These are phyloP conservation scores for Drosophila suboccidentalis DNA, from an alignment of 2,888 invertebrate species.

Conservation along the genomic window DNA sequence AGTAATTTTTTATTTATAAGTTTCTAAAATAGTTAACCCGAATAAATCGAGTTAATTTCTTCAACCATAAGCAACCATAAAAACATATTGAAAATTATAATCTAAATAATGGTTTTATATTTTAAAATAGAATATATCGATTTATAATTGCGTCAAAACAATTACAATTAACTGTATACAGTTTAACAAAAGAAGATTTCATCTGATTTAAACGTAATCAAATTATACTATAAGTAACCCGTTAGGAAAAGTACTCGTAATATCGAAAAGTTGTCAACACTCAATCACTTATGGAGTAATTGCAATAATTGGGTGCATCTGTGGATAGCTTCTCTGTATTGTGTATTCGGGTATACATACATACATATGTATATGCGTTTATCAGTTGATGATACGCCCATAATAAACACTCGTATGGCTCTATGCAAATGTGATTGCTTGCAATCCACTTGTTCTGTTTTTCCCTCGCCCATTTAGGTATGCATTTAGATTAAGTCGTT, in stretches of 20 bases:
- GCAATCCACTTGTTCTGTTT: neutral
- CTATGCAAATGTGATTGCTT: constrained; percentile 28
- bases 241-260: neutral
- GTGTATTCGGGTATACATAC: neutral
- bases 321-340: constrained; percentile 5
- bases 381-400: constrained; percentile 44
- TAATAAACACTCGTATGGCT: constrained; percentile 8
- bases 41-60: neutral
- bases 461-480: constrained; percentile 6
- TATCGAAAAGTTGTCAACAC: neutral
- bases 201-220: neutral
- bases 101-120: neutral
- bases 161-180: neutral
- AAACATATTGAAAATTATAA: no score
- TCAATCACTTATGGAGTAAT: neutral
- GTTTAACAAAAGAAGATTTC: neutral
- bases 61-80: no score
- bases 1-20: no score
- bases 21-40: no score
- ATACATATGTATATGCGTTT: constrained; percentile 8
- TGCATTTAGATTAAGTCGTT: constrained; percentile 8
- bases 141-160: neutral
- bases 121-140: neutral
- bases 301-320: constrained; percentile 10
- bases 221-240: neutral